Evolutionary conservation across 2,888 invertebrate species (phyloP).

Genomic region (Dasysyrphus tricinctus): DNA sequence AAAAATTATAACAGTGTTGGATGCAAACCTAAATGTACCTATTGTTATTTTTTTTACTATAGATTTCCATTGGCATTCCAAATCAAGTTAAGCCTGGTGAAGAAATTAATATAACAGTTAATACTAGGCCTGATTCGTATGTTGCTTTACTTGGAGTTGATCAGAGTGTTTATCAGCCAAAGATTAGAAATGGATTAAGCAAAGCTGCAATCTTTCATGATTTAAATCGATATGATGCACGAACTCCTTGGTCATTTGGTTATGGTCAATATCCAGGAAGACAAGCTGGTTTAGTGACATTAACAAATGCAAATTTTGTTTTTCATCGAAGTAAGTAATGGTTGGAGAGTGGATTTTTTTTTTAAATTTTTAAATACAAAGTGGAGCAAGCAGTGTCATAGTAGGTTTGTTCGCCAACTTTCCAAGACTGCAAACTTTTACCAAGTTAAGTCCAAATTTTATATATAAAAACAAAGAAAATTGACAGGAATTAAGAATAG

Average conservation of each 20-base stretch:
- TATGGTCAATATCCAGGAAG: slow-evolving; percentile 80
- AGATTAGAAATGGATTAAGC: slow-evolving; percentile 86
- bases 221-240: slow-evolving; percentile 86
- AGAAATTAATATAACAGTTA: slow-evolving; percentile 90
- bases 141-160: slow-evolving; percentile 95
- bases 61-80: slow-evolving; percentile 88
- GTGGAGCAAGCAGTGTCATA: too few species aligned
- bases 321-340: slow-evolving; percentile 79
- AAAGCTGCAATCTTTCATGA: slow-evolving; percentile 86
- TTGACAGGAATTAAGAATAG: too few species aligned
- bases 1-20: too few species aligned
- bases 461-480: too few species aligned
- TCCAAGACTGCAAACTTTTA: too few species aligned
- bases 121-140: slow-evolving; percentile 92
- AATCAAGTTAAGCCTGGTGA: slow-evolving; percentile 90
- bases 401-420: too few species aligned
- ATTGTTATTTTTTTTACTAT: background rate
- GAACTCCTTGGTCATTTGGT: slow-evolving; percentile 81
- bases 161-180: slow-evolving; percentile 90
- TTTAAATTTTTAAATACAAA: too few species aligned
- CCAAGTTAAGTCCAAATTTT: too few species aligned
- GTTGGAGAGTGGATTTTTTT: too few species aligned
- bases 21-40: too few species aligned
- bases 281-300: slow-evolving; percentile 80
- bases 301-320: slow-evolving; percentile 82